phyloP scores from a whole-genome alignment of 2,888 invertebrate species.

The Hemistola chrysoprasaria region DNA sequence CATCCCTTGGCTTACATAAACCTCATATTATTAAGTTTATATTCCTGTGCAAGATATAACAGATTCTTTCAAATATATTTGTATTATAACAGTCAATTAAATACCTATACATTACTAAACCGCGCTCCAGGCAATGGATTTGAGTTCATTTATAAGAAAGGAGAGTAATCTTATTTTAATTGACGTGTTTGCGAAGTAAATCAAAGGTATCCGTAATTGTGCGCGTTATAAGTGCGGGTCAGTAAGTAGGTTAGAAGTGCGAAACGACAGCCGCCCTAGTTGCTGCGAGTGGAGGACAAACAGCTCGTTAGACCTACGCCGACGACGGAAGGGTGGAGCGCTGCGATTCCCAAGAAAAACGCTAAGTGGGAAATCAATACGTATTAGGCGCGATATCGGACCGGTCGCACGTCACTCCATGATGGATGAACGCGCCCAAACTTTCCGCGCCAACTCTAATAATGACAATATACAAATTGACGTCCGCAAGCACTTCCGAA shows the following conservation, averaged over 20 bases:
- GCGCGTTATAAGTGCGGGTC: constrained; percentile 16
- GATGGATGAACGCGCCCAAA: constrained; percentile 79
- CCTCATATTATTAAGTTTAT: no score
- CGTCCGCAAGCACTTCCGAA: constrained; percentile 75
- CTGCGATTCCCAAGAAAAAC: constrained; percentile 77
- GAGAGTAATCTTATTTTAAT: constrained; percentile 7
- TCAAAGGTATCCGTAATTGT: constrained; percentile 15
- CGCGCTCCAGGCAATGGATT: no score
- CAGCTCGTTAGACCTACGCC: constrained; percentile 74
- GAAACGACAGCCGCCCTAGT: constrained; percentile 54
- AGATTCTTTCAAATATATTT: no score
- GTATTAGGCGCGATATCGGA: constrained; percentile 81
- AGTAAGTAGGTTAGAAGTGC: constrained; percentile 27
- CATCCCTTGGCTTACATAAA: no score
- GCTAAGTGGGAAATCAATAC: constrained; percentile 82
- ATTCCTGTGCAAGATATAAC: no score
- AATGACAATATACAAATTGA: constrained; percentile 83
- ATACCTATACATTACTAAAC: no score
- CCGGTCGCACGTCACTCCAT: constrained; percentile 75
- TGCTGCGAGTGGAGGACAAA: constrained; percentile 75
- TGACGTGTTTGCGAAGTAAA: constrained; percentile 7
- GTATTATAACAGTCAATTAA: no score
- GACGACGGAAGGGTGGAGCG: constrained; percentile 78
- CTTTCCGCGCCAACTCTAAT: constrained; percentile 75
- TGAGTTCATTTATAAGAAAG: background rate